A percentile compares a stretch with the other conserved stretches of the same genome.
Conservation (phyloP, 2,888 invertebrate species). For the Orthonychiurus folsomi region DNA sequence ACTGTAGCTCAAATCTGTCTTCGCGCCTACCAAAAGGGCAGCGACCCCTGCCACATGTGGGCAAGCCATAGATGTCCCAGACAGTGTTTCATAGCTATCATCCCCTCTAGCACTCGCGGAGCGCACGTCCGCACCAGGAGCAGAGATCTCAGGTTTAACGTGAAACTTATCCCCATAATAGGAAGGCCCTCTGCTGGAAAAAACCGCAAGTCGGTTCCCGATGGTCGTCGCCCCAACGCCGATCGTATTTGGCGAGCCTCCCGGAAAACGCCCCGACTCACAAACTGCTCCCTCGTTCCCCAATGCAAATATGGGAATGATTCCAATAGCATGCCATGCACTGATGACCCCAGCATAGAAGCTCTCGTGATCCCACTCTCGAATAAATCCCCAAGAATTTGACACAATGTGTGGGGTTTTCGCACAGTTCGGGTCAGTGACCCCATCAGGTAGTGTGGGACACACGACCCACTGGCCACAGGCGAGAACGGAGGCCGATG, state of each 20-base stretch:
- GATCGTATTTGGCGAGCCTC: neutral
- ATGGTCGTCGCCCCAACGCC: neutral
- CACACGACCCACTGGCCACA: slow-evolving; percentile 3
- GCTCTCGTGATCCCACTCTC: no score
- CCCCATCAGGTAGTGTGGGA: neutral
- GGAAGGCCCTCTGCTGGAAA: neutral
- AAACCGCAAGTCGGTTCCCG: neutral
- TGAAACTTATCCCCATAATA: neutral
- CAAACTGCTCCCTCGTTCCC: neutral
- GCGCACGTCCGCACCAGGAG: neutral
- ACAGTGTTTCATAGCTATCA: neutral
- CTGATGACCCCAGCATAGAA: neutral
- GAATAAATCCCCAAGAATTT: slow-evolving; percentile 2
- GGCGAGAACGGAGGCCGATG: neutral
- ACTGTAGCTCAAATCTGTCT: neutral
- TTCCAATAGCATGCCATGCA: neutral
- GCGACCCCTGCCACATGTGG: neutral
- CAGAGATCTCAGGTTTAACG: neutral
- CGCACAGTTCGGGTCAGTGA: neutral
- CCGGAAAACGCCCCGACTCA: neutral
- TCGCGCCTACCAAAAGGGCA: neutral
- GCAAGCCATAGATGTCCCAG: neutral
- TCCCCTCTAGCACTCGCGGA: neutral
- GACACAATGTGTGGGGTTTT: neutral
- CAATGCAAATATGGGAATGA: neutral